These are phyloP conservation scores for Phasianus colchicus DNA, from an alignment of 2,113 vertebrate species.

Conservation along the genomic window DNA sequence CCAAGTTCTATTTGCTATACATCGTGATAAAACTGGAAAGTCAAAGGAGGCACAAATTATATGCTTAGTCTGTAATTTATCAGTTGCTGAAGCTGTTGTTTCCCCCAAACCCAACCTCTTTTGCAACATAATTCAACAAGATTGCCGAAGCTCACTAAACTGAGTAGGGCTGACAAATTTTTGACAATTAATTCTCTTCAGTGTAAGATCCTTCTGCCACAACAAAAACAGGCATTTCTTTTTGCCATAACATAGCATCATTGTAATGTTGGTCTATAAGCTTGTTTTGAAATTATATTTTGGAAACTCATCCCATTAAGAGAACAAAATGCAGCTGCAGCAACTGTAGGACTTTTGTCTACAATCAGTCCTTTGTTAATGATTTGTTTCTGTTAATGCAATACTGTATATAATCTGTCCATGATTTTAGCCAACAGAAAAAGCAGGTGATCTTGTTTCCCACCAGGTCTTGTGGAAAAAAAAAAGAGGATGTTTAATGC, in stretches of 20 bases:
- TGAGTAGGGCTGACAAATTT: neutral
- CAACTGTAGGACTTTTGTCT: neutral
- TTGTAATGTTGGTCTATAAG: neutral
- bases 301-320: neutral
- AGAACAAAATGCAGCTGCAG: neutral
- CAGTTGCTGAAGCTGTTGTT: neutral
- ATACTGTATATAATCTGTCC: neutral
- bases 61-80: constrained; percentile 8
- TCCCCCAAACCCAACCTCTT: neutral
- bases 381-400: neutral
- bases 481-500: neutral
- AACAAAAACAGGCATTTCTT: neutral
- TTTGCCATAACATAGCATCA: neutral
- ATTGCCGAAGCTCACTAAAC: neutral
- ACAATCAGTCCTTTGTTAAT: neutral
- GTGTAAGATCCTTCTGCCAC: neutral
- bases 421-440: neutral
- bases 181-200: neutral
- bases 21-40: neutral
- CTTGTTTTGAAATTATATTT: neutral
- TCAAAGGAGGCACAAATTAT: neutral
- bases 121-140: fast-evolving
- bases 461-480: neutral
- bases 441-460: constrained; percentile 10
- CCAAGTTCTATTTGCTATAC: neutral